Base-by-base conservation (phyloP, 2,797 vertebrate genomes). In the Pangasius macronema region DNA sequence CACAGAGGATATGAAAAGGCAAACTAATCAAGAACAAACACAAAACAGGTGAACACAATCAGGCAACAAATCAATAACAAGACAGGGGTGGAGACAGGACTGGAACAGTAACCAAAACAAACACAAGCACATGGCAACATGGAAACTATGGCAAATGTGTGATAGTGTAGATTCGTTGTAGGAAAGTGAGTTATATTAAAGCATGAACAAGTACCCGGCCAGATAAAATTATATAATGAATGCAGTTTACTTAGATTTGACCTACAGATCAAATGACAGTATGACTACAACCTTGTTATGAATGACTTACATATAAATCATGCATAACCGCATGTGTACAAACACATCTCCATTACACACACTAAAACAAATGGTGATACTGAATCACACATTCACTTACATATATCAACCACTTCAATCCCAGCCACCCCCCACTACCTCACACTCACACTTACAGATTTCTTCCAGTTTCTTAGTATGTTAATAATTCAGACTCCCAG, bases 401-500 rank as follows among this genome's bases (percentile, higher is more conserved):
- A 88, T 27, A 77, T 49, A 83, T 86, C 84, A 85, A 30, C 72
- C 77, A 68, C 72, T 75, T 63, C 68, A 49, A 67, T 22, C 10
- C 27, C 61, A 20, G 16, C 27, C 7, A 46, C 6, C 6, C 51
- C 18, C 2, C 16, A 4, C 72, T 3, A 30, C 61, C 39, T 42
- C 39, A 18, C 36, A n/a, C 57, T 63, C 14, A 82, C 36, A 46
- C 36, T 39, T 7, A 24, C 33, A 7, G 33, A n/a, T 81, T 55
- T 65, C 51, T 8, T 65, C 51, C 39, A 5, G 77, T 82, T 79
- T 79, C 87, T 86, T 20, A 72, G 13, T 20, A 16, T 83, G 70
- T 85, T 82, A 87, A 87, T 90, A 87, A 85, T 85, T 90, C 82
- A 87, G 20, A 22, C 7, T 63, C 24, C 51, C 8, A 46, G 86